phyloP scores from a whole-genome alignment of 2,113 vertebrate species.

The Lipotes vexillifer region DNA sequence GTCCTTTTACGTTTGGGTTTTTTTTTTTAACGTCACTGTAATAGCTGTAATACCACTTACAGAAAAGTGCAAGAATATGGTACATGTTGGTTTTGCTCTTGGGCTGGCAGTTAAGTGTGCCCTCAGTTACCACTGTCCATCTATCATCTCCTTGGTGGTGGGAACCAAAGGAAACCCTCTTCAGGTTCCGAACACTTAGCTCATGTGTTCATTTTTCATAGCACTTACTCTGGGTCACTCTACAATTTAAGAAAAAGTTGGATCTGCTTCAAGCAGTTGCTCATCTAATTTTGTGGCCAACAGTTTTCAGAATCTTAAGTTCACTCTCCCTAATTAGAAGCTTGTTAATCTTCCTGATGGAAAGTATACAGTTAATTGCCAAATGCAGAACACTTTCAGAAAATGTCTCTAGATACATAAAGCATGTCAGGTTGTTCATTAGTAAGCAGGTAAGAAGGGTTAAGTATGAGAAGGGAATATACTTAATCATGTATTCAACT shows the following conservation, averaged over 20 bases:
- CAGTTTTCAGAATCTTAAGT: slow-evolving; percentile 8
- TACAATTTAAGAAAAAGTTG: neutral
- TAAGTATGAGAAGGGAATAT: neutral
- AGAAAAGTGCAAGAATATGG: neutral
- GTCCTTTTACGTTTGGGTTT: neutral
- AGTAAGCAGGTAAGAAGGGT: neutral
- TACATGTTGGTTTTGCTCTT: neutral
- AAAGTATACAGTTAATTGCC: neutral
- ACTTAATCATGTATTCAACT: neutral
- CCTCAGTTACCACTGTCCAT: neutral
- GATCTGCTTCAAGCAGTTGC: neutral
- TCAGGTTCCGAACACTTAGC: neutral
- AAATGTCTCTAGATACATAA: neutral
- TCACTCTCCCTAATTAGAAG: neutral
- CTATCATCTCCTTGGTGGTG: neutral
- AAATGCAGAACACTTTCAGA: neutral
- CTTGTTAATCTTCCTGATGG: neutral
- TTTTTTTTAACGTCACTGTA: neutral
- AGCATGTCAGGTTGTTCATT: neutral
- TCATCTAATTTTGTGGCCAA: neutral
- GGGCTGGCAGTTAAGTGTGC: neutral
- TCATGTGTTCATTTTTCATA: neutral
- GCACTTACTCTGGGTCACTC: neutral
- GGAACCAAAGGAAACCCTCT: neutral
- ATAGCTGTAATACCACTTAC: neutral